Conservation (phyloP, 2,797 vertebrate species). For the Sebastolobus alascanus region DNA sequence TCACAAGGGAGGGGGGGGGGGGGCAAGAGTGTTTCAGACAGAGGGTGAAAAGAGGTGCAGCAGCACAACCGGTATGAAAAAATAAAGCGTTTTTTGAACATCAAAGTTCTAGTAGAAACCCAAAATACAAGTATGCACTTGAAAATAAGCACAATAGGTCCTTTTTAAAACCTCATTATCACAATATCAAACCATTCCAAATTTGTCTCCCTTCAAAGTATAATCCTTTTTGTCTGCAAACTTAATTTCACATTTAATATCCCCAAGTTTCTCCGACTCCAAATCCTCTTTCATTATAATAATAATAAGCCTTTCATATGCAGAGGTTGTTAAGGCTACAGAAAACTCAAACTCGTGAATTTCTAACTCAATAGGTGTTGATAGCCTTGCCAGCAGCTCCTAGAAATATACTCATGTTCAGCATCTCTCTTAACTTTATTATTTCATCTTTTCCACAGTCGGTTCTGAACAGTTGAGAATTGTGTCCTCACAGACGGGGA, state of each 20-base stretch:
- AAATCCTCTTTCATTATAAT: constrained; percentile 31
- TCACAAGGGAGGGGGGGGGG: accelerated
- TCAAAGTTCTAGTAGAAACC: no score
- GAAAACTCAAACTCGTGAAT: constrained; percentile 19
- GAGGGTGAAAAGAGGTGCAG: no score
- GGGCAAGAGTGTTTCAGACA: no score
- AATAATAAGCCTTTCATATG: constrained; percentile 14
- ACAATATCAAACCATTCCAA: background rate
- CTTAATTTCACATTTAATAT: constrained; percentile 32
- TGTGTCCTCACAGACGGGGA: background rate
- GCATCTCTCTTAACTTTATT: background rate
- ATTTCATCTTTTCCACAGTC: background rate
- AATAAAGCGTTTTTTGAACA: no score
- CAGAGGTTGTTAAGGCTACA: constrained; percentile 6
- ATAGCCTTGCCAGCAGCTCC: constrained; percentile 7
- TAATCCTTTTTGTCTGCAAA: constrained; percentile 39
- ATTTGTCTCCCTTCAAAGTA: constrained; percentile 9
- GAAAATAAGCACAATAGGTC: no score
- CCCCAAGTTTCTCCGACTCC: background rate
- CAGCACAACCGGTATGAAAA: no score
- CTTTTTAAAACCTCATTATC: background rate
- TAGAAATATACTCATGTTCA: background rate
- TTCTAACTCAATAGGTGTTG: constrained; percentile 6
- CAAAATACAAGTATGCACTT: no score
- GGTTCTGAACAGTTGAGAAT: background rate